Evolutionary conservation across 2,888 invertebrate genomes (phyloP), one percentile per base, ranked within the genome.

Genomic region (Oscheius myriophilus): DNA sequence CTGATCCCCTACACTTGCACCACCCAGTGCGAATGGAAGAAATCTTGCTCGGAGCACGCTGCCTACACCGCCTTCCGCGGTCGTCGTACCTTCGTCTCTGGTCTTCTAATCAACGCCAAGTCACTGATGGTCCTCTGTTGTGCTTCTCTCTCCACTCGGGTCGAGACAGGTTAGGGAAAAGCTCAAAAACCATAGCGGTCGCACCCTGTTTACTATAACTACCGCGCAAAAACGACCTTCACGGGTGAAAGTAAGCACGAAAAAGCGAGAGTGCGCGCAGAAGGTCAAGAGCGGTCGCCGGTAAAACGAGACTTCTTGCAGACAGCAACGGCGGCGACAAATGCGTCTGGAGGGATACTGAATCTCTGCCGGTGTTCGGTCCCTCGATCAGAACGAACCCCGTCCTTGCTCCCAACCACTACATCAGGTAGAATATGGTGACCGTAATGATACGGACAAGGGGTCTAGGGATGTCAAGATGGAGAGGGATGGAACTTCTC

Each of bases 91-190:
- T 85, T 81, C 70, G 82, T 86, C 46, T 75, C 84, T 26, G 85
- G 85, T 25, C 78, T 85, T 59, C 76, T 85, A 45, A 75, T 85
- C 52, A 84, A 83, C 69, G 67, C 76, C 23, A 76, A 81, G 65
- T 78, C 77, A 23, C 73, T 82, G 54, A 75, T 84, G 75, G 73
- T 84, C 23, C 81, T 83, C 42, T 85, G 85, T 66, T 85, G 85
- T 71, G 80, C 84, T 53, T 81, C 85, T 25, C 59, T 85, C 66
- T 76, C 82, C 41, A 84, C 83, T 26, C 67, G 80, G 66, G 79
- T 84, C 49, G 78, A 76, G 58, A 74, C 73, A 65, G 80, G 81
- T 81, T 53, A 58, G 58, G 25, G 33, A 55, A 58, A 57, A 53
- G 26, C 53, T 25, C 18, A 53, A 16, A 16, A 53, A 16, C 53